phyloP scores from a whole-genome alignment of 2,888 invertebrate species.

The Lasius fuliginosus region DNA sequence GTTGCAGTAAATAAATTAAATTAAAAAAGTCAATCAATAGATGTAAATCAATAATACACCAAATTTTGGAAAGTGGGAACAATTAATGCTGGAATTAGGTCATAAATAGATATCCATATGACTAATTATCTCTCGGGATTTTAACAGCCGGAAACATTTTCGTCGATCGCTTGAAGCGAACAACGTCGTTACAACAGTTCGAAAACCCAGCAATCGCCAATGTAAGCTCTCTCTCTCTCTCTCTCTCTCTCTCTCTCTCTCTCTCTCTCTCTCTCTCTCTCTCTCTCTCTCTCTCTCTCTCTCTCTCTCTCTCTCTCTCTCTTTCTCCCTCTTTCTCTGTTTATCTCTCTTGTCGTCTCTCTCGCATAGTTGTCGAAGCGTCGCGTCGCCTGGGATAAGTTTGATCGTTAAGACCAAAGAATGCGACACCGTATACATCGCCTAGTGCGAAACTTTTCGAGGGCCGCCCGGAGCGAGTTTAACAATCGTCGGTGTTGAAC shows the following conservation, averaged over 20 bases:
- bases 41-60: neutral
- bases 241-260: neutral
- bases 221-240: slow-evolving; percentile 22
- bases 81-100: no score
- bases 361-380: slow-evolving; percentile 45
- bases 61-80: neutral
- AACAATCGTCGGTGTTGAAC: slow-evolving; percentile 59
- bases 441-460: slow-evolving; percentile 59
- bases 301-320: slow-evolving; percentile 33
- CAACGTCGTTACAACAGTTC: slow-evolving; percentile 22
- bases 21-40: neutral
- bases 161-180: neutral
- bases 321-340: slow-evolving; percentile 6
- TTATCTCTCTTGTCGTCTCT: slow-evolving; percentile 38
- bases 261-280: slow-evolving; percentile 42
- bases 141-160: neutral
- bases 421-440: slow-evolving; percentile 49
- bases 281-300: neutral
- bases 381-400: slow-evolving; percentile 55
- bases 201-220: slow-evolving; percentile 40
- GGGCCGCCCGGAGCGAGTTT: slow-evolving; percentile 56
- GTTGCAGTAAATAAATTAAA: neutral
- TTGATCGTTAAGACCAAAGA: slow-evolving; percentile 66
- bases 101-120: neutral
- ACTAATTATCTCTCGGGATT: neutral